Percentiles rank a stretch among this genome's conserved stretches.
phyloP scores from a whole-genome alignment of 2,797 vertebrate genomes.

The Alectoris magna region DNA sequence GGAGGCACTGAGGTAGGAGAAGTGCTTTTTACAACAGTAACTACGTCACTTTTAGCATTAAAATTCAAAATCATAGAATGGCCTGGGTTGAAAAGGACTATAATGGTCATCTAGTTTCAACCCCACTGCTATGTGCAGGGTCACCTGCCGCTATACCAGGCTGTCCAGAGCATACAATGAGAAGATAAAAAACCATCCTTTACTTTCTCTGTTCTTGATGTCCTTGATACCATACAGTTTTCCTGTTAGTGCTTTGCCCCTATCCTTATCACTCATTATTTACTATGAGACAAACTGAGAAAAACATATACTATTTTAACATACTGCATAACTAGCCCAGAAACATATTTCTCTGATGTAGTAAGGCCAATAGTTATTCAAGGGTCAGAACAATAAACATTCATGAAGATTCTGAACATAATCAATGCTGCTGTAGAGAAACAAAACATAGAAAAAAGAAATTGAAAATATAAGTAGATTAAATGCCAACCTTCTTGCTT shows the following conservation, averaged over 20 bases:
- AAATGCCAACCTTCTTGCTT: conserved; percentile 21
- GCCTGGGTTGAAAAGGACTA: too few species aligned
- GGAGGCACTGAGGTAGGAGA: background rate
- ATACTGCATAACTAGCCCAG: background rate
- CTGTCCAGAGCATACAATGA: background rate
- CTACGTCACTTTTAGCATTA: background rate
- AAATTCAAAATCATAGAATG: background rate
- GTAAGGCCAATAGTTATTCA: conserved; percentile 7
- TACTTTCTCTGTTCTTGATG: background rate
- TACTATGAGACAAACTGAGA: background rate
- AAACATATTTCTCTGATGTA: conserved; percentile 13
- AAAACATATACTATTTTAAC: background rate
- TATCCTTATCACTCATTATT: background rate
- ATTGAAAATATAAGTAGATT: background rate
- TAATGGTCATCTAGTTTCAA: too few species aligned
- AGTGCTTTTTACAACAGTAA: background rate
- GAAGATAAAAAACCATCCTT: background rate
- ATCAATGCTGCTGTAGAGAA: background rate
- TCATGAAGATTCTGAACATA: conserved; percentile 49
- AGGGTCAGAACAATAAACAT: background rate
- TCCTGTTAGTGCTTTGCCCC: background rate
- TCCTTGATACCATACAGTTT: background rate
- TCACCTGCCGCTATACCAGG: too few species aligned
- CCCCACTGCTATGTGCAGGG: too few species aligned
- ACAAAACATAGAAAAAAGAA: background rate